Conservation (phyloP, 2,113 vertebrate genomes). For the Triplophysa tibetana region DNA sequence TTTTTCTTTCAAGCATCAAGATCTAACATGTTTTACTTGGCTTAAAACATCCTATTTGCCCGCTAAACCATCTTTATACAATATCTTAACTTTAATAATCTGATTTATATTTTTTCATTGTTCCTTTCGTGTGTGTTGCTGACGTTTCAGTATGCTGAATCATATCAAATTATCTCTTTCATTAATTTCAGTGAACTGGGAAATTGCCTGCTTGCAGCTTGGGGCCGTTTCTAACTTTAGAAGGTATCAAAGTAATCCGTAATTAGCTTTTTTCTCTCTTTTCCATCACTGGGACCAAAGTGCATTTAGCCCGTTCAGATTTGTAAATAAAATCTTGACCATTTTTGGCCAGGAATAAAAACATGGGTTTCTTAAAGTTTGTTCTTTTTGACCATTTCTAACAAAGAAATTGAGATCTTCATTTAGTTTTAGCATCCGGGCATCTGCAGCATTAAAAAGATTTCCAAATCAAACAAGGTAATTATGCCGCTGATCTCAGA, state of each 20-base stretch:
- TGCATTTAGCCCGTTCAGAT: slow-evolving; percentile 4
- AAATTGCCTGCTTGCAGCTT: slow-evolving; percentile 28
- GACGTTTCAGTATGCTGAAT: slow-evolving; percentile 28
- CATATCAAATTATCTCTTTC: slow-evolving; percentile 38
- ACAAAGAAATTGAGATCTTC: not conserved
- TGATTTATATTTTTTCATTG: slow-evolving; percentile 2
- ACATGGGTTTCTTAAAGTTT: not conserved
- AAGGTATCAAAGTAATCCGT: slow-evolving; percentile 28
- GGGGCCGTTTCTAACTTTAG: slow-evolving; percentile 23
- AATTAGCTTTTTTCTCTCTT: slow-evolving; percentile 32
- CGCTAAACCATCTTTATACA: not conserved
- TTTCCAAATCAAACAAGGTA: slow-evolving; percentile 26
- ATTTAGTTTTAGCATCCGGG: not conserved
- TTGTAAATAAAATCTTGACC: not conserved
- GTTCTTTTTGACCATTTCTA: not conserved
- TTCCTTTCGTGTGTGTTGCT: slow-evolving; percentile 22
- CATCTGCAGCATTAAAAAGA: not conserved
- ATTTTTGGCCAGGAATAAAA: not conserved
- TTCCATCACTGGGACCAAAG: slow-evolving; percentile 5
- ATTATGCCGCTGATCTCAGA: slow-evolving; percentile 31
- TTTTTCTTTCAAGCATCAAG: not conserved
- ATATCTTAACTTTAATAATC: not conserved
- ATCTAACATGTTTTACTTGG: not conserved
- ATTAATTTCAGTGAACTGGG: slow-evolving; percentile 33
- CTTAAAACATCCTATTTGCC: not conserved